Evolutionary conservation across 2,797 vertebrate species (phyloP).

Genomic region (Danio choprae): DNA sequence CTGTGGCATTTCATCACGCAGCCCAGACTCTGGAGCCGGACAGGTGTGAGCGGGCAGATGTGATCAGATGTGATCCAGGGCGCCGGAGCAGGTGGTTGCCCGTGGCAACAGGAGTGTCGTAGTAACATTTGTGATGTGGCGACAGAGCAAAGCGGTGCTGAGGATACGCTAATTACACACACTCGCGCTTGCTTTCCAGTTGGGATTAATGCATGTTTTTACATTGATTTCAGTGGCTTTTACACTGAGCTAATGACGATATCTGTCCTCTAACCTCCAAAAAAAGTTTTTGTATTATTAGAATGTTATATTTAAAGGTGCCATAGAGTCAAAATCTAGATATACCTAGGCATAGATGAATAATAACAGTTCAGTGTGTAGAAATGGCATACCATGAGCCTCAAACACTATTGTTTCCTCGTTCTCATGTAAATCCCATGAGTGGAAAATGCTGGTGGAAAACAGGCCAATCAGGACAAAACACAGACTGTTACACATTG

Average conservation of each 20-base stretch:
- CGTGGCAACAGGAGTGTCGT: conserved; percentile 27
- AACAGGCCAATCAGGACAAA: too few relatives aligned
- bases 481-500: too few relatives aligned
- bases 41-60: conserved; percentile 46
- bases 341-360: too few relatives aligned
- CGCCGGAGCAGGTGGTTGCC: conserved; percentile 6
- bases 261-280: neutral
- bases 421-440: too few relatives aligned
- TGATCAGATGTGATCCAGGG: conserved; percentile 42
- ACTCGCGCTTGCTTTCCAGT: neutral
- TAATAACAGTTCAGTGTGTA: too few relatives aligned
- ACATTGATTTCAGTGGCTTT: too few relatives aligned
- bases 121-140: conserved; percentile 11
- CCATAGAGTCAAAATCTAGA: too few relatives aligned
- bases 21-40: conserved; percentile 8
- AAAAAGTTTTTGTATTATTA: neutral
- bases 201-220: too few relatives aligned
- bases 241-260: neutral
- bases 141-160: conserved; percentile 33
- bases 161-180: conserved; percentile 2
- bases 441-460: too few relatives aligned
- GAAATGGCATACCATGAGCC: too few relatives aligned
- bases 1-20: conserved; percentile 24
- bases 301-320: neutral
- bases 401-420: too few relatives aligned